These are phyloP conservation scores for Poeciliopsis gracilis DNA, from an alignment of 2,797 vertebrate species.

Conservation along the genomic window DNA sequence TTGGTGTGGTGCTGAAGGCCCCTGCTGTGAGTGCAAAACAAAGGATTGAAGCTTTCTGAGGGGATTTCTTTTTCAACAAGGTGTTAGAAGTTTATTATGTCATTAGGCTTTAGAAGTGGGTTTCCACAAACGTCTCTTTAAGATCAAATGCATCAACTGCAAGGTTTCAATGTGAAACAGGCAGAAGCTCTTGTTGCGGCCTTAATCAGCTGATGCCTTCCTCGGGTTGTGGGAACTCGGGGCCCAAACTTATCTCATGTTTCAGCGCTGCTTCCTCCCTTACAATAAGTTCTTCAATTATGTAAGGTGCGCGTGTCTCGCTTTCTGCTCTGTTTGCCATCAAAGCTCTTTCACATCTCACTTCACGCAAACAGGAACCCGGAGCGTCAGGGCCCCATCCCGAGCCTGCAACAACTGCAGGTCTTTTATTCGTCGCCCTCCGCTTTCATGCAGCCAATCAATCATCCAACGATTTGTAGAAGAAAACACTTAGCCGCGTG, in stretches of 20 bases:
- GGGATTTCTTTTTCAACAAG: slow-evolving; percentile 1
- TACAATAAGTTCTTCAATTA: slow-evolving; percentile 69
- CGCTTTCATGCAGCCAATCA: slow-evolving; percentile 38
- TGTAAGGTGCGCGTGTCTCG: slow-evolving; percentile 58
- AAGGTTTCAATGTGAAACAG: not conserved
- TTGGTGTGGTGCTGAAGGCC: not conserved
- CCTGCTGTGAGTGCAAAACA: not conserved
- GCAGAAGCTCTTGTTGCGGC: not conserved
- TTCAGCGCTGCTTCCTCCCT: slow-evolving; percentile 66
- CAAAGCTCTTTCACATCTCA: slow-evolving; percentile 59
- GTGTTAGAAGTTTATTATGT: not conserved
- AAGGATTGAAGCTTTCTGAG: not conserved
- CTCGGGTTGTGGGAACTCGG: slow-evolving; percentile 55
- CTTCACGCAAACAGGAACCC: slow-evolving; percentile 57
- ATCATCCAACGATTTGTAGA: slow-evolving; percentile 13
- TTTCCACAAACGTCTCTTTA: slow-evolving; percentile 1
- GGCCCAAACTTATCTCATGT: slow-evolving; percentile 64
- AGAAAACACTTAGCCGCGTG: slow-evolving; percentile 3
- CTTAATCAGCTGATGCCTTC: slow-evolving; percentile 61
- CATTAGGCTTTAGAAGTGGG: not conserved
- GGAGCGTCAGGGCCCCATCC: slow-evolving; percentile 21
- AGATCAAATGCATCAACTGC: slow-evolving; percentile 2
- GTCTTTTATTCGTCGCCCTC: slow-evolving; percentile 25
- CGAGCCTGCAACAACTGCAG: slow-evolving; percentile 12
- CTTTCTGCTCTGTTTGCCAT: slow-evolving; percentile 60